Percentiles rank a stretch among this genome's conserved stretches.
Conservation (phyloP, 2,113 vertebrate species). For the Pycnonotus jocosus region DNA sequence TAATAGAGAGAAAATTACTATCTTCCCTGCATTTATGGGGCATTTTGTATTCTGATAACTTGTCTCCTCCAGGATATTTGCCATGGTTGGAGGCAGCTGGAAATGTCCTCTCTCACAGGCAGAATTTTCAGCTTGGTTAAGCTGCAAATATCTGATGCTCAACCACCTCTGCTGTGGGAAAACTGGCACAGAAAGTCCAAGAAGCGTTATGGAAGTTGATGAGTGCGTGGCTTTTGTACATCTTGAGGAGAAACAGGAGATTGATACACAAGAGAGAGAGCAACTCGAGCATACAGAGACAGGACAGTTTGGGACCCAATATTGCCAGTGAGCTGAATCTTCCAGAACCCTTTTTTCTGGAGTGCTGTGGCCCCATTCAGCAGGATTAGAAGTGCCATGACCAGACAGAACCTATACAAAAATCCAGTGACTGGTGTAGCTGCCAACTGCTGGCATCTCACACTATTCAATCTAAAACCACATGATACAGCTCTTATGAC, state of each 20-base stretch:
- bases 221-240: not conserved
- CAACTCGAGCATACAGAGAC: not conserved
- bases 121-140: not conserved
- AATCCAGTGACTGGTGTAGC: not conserved
- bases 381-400: not conserved
- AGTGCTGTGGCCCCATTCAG: not conserved
- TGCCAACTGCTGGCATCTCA: not conserved
- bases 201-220: not conserved
- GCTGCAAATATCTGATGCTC: not conserved
- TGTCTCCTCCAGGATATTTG: not conserved
- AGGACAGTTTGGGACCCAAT: not conserved
- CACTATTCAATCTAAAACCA: not conserved
- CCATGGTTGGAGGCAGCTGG: not conserved
- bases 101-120: not conserved
- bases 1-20: not conserved
- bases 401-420: not conserved
- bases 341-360: not conserved
- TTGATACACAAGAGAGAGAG: not conserved
- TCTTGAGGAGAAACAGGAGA: not conserved
- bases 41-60: slow-evolving; percentile 1
- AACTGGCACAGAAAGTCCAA: not conserved
- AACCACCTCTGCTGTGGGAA: not conserved
- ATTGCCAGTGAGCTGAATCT: not conserved
- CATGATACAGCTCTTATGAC: not conserved
- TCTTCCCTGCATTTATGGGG: not conserved